A percentile compares a stretch with the other conserved stretches of the same genome.
Conservation (phyloP, 2,797 vertebrate genomes). For the Myripristis murdjan region DNA sequence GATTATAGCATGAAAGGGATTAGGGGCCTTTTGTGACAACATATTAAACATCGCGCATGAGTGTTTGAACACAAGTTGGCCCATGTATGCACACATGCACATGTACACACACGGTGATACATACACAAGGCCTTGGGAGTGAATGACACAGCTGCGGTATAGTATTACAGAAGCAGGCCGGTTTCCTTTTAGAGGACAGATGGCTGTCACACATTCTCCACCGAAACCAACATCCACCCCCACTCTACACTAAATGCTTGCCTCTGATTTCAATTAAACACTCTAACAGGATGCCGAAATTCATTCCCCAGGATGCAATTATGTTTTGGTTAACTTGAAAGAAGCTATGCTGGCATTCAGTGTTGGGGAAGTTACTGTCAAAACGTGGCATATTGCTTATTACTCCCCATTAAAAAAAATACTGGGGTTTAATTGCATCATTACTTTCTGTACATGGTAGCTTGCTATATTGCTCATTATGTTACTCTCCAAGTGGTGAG, state of each 20-base stretch:
- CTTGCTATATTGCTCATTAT: too few relatives aligned
- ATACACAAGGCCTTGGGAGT: conserved; percentile 17
- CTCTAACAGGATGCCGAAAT: neutral
- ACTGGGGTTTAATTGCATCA: too few relatives aligned
- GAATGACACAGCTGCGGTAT: conserved; percentile 34
- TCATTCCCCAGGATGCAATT: neutral
- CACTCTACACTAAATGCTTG: too few relatives aligned
- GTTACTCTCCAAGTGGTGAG: too few relatives aligned
- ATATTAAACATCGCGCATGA: conserved; percentile 60
- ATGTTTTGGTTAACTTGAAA: too few relatives aligned
- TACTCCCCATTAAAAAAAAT: too few relatives aligned
- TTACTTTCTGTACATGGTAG: too few relatives aligned
- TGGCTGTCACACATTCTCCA: conserved; percentile 35
- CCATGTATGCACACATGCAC: neutral
- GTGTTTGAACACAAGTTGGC: conserved; percentile 27
- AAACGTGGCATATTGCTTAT: too few relatives aligned
- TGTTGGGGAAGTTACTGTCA: too few relatives aligned
- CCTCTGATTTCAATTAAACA: too few relatives aligned
- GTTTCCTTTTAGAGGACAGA: conserved; percentile 49
- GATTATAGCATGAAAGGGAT: conserved; percentile 61
- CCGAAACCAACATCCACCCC: conserved; percentile 10
- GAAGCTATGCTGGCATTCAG: too few relatives aligned
- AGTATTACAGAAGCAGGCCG: conserved; percentile 18
- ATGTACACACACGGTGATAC: neutral
- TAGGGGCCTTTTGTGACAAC: conserved; percentile 60